Evolutionary conservation across 2,113 vertebrate genomes (phyloP), one percentile per base, ranked within the genome.

Genomic region (Chinchilla lanigera): DNA sequence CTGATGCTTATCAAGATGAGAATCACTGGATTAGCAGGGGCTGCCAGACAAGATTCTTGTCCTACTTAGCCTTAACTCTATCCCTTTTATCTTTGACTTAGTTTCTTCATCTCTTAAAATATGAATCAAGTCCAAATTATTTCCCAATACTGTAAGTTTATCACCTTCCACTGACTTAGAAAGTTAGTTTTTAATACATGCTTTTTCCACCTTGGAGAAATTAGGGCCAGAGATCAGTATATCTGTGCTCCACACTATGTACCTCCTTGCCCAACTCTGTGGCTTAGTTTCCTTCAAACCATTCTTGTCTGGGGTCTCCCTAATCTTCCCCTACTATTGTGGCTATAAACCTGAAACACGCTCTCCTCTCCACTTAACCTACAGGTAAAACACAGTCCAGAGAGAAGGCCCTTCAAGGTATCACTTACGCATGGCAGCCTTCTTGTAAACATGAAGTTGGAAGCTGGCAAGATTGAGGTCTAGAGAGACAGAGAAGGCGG

Each of bases 71-170:
- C 86, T 84, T 75, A 35, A 58, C 41, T 84, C 30, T 26, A 5
- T n/a, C 20, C 33, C 44, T 60, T 73, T 82, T 14, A 78, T 50
- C 41, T 88, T 56, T 90, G 65, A 86, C 28, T 90, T 84, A 9
- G 11, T n/a, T 50, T 93, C 71, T 89, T 88, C 69, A 63, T 78
- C 26, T 96, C 61, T 91, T 81, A 82, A 89, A 83, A 77, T 86
- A 82, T 7, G n/a, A 33, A 65, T 44, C 22, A 73, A 50, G 9
- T 52, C 24, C 93, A 92, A 65, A 89, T 47, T 89, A 65, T 58
- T 80, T 81, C 54, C 56, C 20, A 86, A 14, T 63, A 83, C 80
- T 96, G 13, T 1, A 87, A 16, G 54, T 80, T 89, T 71, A 65
- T 41, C 54, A 61, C 26, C 84, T 67, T 24, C 28, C 16, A 58